Evolutionary conservation across 2,888 invertebrate species (phyloP), one percentile per base, ranked within the genome.

Genomic region (Drosophila anomalata): DNA sequence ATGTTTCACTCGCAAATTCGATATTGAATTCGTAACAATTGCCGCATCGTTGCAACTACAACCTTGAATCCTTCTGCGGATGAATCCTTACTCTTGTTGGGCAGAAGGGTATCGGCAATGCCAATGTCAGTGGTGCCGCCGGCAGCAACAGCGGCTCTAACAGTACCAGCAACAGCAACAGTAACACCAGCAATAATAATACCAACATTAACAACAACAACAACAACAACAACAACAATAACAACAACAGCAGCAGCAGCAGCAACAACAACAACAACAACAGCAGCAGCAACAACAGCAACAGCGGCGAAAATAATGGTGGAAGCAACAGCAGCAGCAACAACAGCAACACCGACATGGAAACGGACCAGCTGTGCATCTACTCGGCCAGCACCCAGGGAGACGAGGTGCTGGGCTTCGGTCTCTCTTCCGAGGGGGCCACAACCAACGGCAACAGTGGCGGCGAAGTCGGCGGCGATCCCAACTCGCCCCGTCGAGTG

Each of bases 351-450:
- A 65, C 56, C 51, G 75, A 79, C 29, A 11, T 75, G 75, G 84
- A 86, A 11, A 5, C 63, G 26, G 80, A 85, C 52, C 78, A 77
- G 20, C 44, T 85, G 39, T 72, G 73, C 66, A 70, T 80, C 44
- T 75, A 72, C 54, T 46, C 46, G 1, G 14, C 67, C 2, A 60
- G 75, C 46, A 61, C 70, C 7, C 31, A 72, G 22, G 58, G 65
- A 47, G 86, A 85, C 11, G 82, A 83, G 54, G 72, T 85, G 42
- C 54, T 85, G 5, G 82, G 76, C 52, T 82, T 68, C 57, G 66
- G 59, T 1, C 29, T 68, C 17, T 53, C 82, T 12, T 59, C 22
- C 12, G 71, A 70, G 24, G 68, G 52, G 36, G 17, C 22, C 44
- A 20, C 44, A 12, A 44, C 44, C 48, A 73, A 60, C 51, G 60